A percentile compares a stretch with the other conserved stretches of the same genome.
phyloP scores from a whole-genome alignment of 1,140 invertebrate genomes.

The Drosophila arizonae region DNA sequence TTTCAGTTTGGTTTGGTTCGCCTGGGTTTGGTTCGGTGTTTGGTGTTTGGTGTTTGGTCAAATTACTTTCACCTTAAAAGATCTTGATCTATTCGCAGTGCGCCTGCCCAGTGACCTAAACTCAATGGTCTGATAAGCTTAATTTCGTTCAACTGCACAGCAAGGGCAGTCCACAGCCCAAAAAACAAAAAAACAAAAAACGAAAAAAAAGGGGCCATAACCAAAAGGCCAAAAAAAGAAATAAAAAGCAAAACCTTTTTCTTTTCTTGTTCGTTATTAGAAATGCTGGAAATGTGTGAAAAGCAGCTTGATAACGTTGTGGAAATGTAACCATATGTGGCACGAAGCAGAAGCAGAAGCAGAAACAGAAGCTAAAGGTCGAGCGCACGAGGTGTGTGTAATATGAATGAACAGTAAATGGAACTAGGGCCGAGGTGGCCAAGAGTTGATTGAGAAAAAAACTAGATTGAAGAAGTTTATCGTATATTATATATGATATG shows the following conservation, averaged over 20 bases:
- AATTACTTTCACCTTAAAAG: constrained; percentile 53
- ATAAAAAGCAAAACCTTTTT: constrained; percentile 16
- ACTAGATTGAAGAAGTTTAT: too few relatives aligned
- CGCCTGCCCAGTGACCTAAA: constrained; percentile 76
- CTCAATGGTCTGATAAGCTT: constrained; percentile 74
- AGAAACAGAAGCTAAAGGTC: too few relatives aligned
- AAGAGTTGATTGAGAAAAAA: too few relatives aligned
- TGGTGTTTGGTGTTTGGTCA: constrained; percentile 34
- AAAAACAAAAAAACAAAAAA: too few relatives aligned
- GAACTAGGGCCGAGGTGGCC: too few relatives aligned
- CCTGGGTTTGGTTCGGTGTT: neutral
- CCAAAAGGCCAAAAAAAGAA: constrained; percentile 18
- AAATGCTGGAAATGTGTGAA: neutral
- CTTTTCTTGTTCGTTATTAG: neutral
- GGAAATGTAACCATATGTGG: constrained; percentile 1
- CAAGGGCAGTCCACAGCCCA: constrained; percentile 24
- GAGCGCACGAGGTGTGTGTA: too few relatives aligned
- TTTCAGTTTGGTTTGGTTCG: neutral
- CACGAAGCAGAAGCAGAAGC: neutral
- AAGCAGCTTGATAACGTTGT: neutral
- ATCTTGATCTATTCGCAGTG: constrained; percentile 41
- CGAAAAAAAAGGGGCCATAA: constrained; percentile 4
- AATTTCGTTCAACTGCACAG: constrained; percentile 46
- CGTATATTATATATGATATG: too few relatives aligned
- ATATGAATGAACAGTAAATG: too few relatives aligned